Evolutionary conservation across 2,113 vertebrate genomes (phyloP), one percentile per base, ranked within the genome.

Genomic region (Leptosomus discolor): DNA sequence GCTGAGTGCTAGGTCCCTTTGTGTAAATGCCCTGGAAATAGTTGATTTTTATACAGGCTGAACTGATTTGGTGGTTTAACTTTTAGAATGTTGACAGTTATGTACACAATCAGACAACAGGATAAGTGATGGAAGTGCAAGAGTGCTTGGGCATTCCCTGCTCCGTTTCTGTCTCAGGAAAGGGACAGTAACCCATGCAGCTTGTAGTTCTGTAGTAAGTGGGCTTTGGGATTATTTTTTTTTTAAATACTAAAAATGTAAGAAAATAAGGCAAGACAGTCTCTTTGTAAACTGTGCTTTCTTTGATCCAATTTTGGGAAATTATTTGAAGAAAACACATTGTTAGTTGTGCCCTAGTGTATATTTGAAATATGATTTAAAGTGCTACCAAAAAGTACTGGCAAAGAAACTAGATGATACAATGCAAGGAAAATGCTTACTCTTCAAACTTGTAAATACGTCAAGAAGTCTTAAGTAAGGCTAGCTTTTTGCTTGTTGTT

Each of bases 31-130:
- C 32, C 34, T 87, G 37, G 23, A 91, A 89, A 39, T 39, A 36
- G 8, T 53, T 92, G 54, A 8, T n/a, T 79, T 90, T 85, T 69
- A 19, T 79, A 83, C 34, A n/a, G 9, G 23, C 12, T 41, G 51
- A 39, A 75, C 23, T 46, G 21, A 27, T 77, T 19, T 8, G 7
- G 11, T 76, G 4, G 1, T 48, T 68, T 64, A 79, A 24, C 57
- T 93, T 82, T 60, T 61, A 53, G 23, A 17, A 3, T 1, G 0
- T 24, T 70, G n/a, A 22, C 43, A 17, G 3, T 77, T 86, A 13
- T 0, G 4, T 76, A 51, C 4, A 1, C 23, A 22, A 2, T 15
- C 2, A 8, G 29, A 36, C 19, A 46, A 22, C 18, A 65, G n/a
- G 9, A 14, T 43, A 54, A 46, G 21, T 69, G 63, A 27, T 11